A percentile compares a stretch with the other conserved stretches of the same genome.
Conservation (phyloP, 2,888 invertebrate species). For the Dioctria linearis region DNA sequence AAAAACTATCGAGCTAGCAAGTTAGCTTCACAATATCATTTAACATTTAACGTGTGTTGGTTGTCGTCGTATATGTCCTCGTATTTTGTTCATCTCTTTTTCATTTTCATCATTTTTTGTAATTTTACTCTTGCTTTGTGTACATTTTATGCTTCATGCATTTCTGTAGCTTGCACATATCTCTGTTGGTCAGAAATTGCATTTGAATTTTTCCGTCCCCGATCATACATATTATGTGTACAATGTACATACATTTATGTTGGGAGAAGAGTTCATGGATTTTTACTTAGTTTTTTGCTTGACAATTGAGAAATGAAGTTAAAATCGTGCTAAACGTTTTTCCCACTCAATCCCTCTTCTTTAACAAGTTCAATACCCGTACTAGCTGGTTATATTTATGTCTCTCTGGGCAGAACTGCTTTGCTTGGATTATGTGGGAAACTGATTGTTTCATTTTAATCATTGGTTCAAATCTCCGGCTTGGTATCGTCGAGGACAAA, state of each 20-base stretch:
- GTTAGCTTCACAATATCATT: constrained; percentile 41
- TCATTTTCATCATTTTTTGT: constrained; percentile 15
- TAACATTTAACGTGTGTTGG: constrained; percentile 48
- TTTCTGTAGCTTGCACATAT: not conserved
- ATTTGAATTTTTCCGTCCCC: constrained; percentile 36
- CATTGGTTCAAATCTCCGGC: not conserved
- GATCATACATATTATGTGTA: not conserved
- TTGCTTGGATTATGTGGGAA: constrained; percentile 11
- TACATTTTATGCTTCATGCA: constrained; percentile 13
- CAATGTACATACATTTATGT: not conserved
- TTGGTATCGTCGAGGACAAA: too few relatives aligned
- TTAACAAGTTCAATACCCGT: constrained; percentile 53
- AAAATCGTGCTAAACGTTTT: constrained; percentile 57
- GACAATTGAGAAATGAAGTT: constrained; percentile 57
- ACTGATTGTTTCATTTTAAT: not conserved
- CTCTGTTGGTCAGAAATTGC: constrained; percentile 8
- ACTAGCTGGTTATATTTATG: constrained; percentile 22
- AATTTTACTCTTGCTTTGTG: not conserved
- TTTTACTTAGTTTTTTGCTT: constrained; percentile 29
- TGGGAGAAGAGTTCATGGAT: constrained; percentile 17
- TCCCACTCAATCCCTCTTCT: constrained; percentile 58
- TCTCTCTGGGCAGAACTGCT: not conserved
- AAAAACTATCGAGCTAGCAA: constrained; percentile 43
- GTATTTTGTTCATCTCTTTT: constrained; percentile 23
- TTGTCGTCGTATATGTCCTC: constrained; percentile 50